Evolutionary conservation across 2,797 vertebrate genomes (phyloP).

Genomic region (Chrysocyon brachyurus): DNA sequence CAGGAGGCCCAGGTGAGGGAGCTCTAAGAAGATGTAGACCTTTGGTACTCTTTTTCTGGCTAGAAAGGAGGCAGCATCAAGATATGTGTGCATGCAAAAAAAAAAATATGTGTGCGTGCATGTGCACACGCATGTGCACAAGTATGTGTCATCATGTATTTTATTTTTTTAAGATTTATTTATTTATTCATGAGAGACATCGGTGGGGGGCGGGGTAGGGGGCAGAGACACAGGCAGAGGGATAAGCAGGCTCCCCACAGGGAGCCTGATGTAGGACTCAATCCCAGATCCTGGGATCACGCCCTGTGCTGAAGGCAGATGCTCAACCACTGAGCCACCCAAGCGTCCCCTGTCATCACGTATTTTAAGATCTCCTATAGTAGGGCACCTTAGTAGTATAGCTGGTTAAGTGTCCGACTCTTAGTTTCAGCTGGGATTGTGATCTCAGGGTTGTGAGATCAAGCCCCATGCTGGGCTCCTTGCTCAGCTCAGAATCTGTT

Average conservation of each 20-base stretch:
- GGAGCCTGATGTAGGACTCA: too few relatives aligned
- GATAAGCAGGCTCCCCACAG: too few relatives aligned
- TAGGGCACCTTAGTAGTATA: background rate
- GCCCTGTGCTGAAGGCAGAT: too few relatives aligned
- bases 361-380: background rate
- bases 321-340: too few relatives aligned
- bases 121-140: fast-evolving
- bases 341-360: background rate
- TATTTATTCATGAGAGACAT: too few relatives aligned
- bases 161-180: background rate
- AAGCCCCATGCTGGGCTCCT: background rate
- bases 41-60: background rate
- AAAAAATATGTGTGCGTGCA: background rate
- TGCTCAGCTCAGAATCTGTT: background rate
- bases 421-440: background rate
- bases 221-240: too few relatives aligned
- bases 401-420: background rate
- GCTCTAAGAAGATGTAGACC: background rate
- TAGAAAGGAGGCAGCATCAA: background rate
- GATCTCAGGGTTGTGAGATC: background rate
- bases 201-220: fast-evolving
- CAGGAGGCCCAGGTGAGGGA: background rate
- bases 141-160: background rate
- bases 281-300: too few relatives aligned
- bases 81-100: fast-evolving